phyloP scores from a whole-genome alignment of 2,888 invertebrate species.

The Caradrina kadenii region DNA sequence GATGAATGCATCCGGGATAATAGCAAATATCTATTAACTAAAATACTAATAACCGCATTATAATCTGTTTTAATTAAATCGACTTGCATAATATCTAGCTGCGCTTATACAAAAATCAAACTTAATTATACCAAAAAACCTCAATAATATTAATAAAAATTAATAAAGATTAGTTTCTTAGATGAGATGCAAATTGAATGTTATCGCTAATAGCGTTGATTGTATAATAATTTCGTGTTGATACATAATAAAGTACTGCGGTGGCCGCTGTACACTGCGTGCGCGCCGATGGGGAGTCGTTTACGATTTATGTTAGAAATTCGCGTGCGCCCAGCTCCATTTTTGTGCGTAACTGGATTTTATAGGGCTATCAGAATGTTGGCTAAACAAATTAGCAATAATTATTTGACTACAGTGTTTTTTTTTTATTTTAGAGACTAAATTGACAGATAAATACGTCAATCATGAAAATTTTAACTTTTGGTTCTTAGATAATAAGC shows the following conservation, averaged over 20 bases:
- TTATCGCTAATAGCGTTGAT: conserved; percentile 69
- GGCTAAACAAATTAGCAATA: not conserved
- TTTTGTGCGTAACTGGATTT: conserved; percentile 77
- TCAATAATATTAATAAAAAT: conserved; percentile 51
- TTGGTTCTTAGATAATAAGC: no score
- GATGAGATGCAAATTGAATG: conserved; percentile 69
- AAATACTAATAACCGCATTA: conserved; percentile 1
- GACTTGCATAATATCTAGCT: conserved; percentile 20
- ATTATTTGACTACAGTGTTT: not conserved
- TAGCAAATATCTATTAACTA: conserved; percentile 4
- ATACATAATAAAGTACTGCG: conserved; percentile 77
- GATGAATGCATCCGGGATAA: conserved; percentile 13
- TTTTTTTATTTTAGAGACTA: no score
- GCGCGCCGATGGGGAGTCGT: conserved; percentile 74
- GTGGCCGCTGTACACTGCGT: conserved; percentile 70
- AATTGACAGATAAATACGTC: no score
- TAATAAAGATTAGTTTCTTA: conserved; percentile 49
- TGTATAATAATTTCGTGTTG: conserved; percentile 77
- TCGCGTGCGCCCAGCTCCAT: conserved; percentile 76
- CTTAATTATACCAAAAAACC: conserved; percentile 30
- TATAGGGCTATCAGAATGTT: conserved; percentile 65
- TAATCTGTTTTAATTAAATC: conserved; percentile 28
- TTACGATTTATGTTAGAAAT: conserved; percentile 78
- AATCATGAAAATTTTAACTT: no score
- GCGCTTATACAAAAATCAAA: conserved; percentile 21